Conservation (phyloP, 2,888 invertebrate species). For the Spodoptera exigua region DNA sequence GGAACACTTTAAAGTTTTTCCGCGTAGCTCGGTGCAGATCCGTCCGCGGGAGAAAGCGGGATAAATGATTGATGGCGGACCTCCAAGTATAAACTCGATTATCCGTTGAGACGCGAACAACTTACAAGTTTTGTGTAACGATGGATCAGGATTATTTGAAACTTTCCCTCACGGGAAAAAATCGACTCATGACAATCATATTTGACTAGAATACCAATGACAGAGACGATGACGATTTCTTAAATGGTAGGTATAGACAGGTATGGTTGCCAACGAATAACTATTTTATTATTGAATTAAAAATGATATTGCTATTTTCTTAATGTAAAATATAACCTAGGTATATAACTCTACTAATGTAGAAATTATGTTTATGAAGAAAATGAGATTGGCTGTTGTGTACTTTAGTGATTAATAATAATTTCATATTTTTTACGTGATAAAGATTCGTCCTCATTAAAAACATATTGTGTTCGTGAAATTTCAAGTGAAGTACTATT, state of each 20-base stretch:
- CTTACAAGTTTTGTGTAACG: constrained; percentile 89
- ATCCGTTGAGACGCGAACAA: constrained; percentile 89
- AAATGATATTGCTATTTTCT: too few species aligned
- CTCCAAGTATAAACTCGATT: constrained; percentile 89
- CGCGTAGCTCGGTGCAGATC: constrained; percentile 75
- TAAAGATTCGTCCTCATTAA: constrained; percentile 32
- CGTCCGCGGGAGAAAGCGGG: constrained; percentile 74
- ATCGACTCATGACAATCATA: constrained; percentile 87
- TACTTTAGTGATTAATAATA: too few species aligned
- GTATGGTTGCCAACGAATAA: background rate
- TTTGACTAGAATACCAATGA: constrained; percentile 85
- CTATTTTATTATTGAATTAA: constrained; percentile 8
- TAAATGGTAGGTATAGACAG: constrained; percentile 22
- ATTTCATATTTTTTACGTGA: too few species aligned
- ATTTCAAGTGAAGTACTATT: constrained; percentile 24
- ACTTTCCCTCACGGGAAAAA: constrained; percentile 80
- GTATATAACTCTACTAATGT: too few species aligned
- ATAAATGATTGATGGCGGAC: constrained; percentile 89
- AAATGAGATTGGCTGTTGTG: too few species aligned
- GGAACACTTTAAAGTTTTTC: constrained; percentile 87
- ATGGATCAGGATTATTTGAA: constrained; percentile 88
- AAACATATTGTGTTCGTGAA: constrained; percentile 26
- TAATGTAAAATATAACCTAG: too few species aligned
- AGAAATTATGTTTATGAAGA: too few species aligned
- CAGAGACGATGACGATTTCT: constrained; percentile 42